These are phyloP conservation scores for Cassiopea andromeda DNA, from an alignment of 30 jellyfish, hydroid and myxozoan genomes.

Conservation along the genomic window DNA sequence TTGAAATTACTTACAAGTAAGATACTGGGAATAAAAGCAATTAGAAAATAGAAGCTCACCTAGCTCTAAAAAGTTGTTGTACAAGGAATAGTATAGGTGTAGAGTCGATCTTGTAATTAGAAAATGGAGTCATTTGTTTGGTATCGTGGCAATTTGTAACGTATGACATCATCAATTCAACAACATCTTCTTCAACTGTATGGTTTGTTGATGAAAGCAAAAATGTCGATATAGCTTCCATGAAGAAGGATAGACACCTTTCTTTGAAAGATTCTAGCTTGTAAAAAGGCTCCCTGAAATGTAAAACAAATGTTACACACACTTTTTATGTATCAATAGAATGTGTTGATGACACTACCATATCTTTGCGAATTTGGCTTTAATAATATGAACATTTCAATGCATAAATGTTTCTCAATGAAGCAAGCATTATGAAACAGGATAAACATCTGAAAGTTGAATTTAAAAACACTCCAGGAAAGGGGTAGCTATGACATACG, in stretches of 20 bases:
- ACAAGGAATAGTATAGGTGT: conserved; percentile 78
- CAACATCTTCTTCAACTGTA: conserved; percentile 18
- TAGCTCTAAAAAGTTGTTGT: conserved; percentile 68
- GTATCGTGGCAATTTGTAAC: conserved; percentile 54
- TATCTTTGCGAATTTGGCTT: no score
- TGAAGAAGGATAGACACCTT: conserved; percentile 58
- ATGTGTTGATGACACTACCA: no score
- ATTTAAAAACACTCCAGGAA: no score
- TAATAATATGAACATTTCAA: no score
- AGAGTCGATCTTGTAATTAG: conserved; percentile 77
- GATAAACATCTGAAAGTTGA: no score
- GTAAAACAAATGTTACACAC: not conserved
- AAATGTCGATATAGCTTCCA: conserved; percentile 70
- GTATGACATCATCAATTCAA: conserved; percentile 62
- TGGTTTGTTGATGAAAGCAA: conserved; percentile 57
- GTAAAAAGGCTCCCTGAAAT: conserved; percentile 24
- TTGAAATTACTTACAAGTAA: no score
- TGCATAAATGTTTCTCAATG: no score
- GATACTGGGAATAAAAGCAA: no score
- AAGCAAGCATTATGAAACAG: no score
- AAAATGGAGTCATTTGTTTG: conserved; percentile 70
- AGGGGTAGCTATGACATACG: no score
- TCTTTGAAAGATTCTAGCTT: conserved; percentile 40
- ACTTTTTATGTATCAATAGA: no score
- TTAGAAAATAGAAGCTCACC: not conserved